Percentiles rank a stretch among this genome's conserved stretches.
Conservation (phyloP, 2,113 vertebrate genomes). For the Loxodonta africana region DNA sequence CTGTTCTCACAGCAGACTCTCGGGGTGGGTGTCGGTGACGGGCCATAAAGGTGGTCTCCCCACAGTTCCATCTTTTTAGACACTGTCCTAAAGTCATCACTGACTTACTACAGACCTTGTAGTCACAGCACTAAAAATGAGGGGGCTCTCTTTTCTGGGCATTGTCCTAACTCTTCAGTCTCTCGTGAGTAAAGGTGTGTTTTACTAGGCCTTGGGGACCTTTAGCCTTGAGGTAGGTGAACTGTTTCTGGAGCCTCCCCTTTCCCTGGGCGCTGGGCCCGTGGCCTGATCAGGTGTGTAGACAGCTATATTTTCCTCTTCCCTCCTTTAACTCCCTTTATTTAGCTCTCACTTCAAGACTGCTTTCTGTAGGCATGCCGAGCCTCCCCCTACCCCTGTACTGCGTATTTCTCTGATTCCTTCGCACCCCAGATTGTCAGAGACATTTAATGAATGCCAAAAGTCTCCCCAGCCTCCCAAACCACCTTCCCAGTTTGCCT, state of each 20-base stretch:
- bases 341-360: background rate
- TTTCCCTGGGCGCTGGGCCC: background rate
- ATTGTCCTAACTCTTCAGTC: background rate
- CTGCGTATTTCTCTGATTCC: background rate
- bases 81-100: background rate
- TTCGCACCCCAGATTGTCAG: background rate
- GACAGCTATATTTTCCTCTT: background rate
- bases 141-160: background rate
- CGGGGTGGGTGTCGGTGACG: background rate
- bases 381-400: too few species aligned
- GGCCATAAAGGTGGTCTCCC: background rate
- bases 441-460: background rate
- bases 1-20: background rate
- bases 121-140: background rate
- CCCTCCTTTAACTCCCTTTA: too few species aligned
- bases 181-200: background rate
- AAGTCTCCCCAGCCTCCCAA: background rate
- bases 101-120: background rate
- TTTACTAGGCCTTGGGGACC: background rate
- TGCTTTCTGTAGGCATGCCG: background rate
- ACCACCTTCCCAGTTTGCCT: too few species aligned
- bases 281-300: accelerated
- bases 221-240: background rate
- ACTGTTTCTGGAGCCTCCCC: background rate
- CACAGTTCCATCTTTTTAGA: background rate